phyloP scores from a whole-genome alignment of 1,140 invertebrate species.

The Ceratoteleas bidentatus region DNA sequence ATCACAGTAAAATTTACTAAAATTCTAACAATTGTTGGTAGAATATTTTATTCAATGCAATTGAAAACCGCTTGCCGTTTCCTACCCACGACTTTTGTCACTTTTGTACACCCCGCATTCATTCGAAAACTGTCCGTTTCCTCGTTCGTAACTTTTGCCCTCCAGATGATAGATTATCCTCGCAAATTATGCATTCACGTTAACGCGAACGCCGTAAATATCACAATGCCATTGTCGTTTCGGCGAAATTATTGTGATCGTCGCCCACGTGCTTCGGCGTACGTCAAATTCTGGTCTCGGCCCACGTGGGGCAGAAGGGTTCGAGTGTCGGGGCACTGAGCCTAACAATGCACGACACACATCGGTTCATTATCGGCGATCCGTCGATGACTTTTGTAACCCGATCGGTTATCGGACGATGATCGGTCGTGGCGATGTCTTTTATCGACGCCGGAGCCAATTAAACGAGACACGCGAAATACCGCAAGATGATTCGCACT shows the following conservation, averaged over 20 bases:
- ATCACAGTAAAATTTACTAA: too few relatives aligned
- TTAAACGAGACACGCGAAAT: conserved; percentile 65
- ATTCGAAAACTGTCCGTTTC: too few relatives aligned
- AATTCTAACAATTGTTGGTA: too few relatives aligned
- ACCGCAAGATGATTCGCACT: conserved; percentile 51
- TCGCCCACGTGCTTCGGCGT: conserved; percentile 42
- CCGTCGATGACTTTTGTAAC: conserved; percentile 49
- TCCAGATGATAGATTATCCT: conserved; percentile 2
- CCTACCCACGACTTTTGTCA: too few relatives aligned
- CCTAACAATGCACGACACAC: conserved; percentile 53
- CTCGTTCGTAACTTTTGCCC: conserved; percentile 1
- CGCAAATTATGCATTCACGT: conserved; percentile 19
- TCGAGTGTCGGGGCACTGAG: conserved; percentile 21
- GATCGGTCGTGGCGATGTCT: conserved; percentile 53
- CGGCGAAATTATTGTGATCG: conserved; percentile 38
- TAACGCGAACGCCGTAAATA: conserved; percentile 24
- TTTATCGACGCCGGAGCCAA: conserved; percentile 52
- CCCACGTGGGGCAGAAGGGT: conserved; percentile 29
- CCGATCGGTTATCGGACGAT: conserved; percentile 51
- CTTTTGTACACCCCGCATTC: too few relatives aligned
- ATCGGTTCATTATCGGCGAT: conserved; percentile 58
- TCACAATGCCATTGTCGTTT: conserved; percentile 23
- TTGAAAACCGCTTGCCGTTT: too few relatives aligned
- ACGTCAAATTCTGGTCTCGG: conserved; percentile 42
- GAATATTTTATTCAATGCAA: too few relatives aligned